Evolutionary conservation across 2,888 invertebrate genomes (phyloP).

Genomic region (Drosophila gaucha): DNA sequence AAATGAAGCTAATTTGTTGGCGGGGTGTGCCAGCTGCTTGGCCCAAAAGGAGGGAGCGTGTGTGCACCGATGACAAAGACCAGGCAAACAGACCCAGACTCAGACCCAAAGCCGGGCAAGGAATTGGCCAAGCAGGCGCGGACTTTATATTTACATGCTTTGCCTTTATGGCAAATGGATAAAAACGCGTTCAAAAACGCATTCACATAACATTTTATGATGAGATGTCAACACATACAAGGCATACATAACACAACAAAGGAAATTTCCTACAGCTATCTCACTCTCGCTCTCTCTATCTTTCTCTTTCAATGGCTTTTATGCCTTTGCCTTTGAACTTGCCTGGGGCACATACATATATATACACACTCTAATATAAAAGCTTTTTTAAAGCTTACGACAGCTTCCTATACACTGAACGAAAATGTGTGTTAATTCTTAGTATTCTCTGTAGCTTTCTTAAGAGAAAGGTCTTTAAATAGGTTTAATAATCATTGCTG

Average conservation of each 20-base stretch:
- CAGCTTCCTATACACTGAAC: conserved; percentile 44
- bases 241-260: conserved; percentile 51
- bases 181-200: conserved; percentile 37
- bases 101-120: conserved; percentile 28
- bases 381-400: conserved; percentile 40
- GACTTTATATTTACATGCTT: conserved; percentile 26
- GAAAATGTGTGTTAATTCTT: neutral
- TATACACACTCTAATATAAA: conserved; percentile 15
- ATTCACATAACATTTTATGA: conserved; percentile 68
- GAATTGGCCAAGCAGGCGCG: conserved; percentile 25
- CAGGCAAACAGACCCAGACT: conserved; percentile 23
- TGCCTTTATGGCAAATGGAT: conserved; percentile 41
- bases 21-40: conserved; percentile 64
- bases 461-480: neutral
- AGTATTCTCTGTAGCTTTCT: neutral
- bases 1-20: conserved; percentile 78
- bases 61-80: conserved; percentile 9
- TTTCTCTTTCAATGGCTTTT: conserved; percentile 1
- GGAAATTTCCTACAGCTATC: conserved; percentile 31
- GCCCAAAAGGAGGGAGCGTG: conserved; percentile 31
- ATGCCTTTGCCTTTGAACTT: conserved; percentile 63
- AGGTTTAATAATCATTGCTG: neutral
- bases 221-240: conserved; percentile 39
- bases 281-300: neutral
- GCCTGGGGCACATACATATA: conserved; percentile 21